These are phyloP conservation scores for Caenorhabditis wallacei DNA, from an alignment of 2,888 invertebrate genomes.

Conservation along the genomic window DNA sequence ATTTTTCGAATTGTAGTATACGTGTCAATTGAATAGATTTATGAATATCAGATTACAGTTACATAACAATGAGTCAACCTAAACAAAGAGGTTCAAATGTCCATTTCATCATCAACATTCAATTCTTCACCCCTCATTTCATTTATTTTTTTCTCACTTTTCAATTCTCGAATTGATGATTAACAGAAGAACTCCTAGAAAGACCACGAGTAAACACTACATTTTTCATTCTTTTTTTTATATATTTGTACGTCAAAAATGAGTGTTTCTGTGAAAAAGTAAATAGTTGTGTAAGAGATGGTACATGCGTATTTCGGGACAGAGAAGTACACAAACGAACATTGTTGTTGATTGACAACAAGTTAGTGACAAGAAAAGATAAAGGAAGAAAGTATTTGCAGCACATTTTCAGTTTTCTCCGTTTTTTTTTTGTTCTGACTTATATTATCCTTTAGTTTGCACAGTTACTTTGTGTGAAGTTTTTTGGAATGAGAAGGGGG, in stretches of 20 bases:
- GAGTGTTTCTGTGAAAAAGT: constrained; percentile 56
- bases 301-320: constrained; percentile 51
- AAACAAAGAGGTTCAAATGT: constrained; percentile 8
- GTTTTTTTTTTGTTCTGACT: not conserved
- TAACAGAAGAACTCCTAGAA: constrained; percentile 12
- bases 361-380: constrained; percentile 18
- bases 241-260: constrained; percentile 1
- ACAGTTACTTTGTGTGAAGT: constrained; percentile 47
- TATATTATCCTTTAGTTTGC: constrained; percentile 46
- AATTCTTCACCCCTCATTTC: not conserved
- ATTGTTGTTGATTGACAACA: constrained; percentile 36
- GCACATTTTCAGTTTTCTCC: constrained; percentile 27
- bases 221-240: not conserved
- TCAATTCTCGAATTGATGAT: constrained; percentile 2
- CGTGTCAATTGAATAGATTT: not conserved
- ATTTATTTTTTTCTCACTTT: not conserved
- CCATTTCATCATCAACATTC: not conserved
- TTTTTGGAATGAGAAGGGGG: constrained; percentile 17
- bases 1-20: not conserved
- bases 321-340: constrained; percentile 22
- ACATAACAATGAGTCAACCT: not conserved
- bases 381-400: constrained; percentile 21
- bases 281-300: constrained; percentile 22
- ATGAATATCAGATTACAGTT: constrained; percentile 11
- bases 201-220: constrained; percentile 59